These are phyloP conservation scores for Phortica okadai DNA, from an alignment of 2,888 invertebrate species.

Conservation along the genomic window DNA sequence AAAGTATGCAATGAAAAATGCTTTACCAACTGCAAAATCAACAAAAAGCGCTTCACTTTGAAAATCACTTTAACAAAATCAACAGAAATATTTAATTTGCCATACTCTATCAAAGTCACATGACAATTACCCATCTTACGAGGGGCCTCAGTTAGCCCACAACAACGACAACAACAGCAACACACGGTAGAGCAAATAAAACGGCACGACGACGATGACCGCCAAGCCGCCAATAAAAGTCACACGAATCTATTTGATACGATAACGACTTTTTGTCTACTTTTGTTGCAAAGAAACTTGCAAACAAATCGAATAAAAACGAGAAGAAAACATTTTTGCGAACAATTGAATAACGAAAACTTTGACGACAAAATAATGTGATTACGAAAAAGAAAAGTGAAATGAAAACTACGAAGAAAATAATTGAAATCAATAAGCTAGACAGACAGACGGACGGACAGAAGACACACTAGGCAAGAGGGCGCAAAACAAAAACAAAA, in stretches of 20 bases:
- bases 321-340: not conserved
- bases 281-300: not conserved
- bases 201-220: not conserved
- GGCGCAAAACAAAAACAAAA: not conserved
- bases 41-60: too few relatives aligned
- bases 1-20: too few relatives aligned
- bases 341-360: conserved; percentile 33
- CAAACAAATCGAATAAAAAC: conserved; percentile 15
- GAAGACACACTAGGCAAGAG: not conserved
- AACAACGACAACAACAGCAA: too few relatives aligned
- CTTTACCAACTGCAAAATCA: too few relatives aligned
- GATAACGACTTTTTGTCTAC: not conserved
- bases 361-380: conserved; percentile 24
- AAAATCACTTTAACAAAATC: not conserved
- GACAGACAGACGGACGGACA: conserved; percentile 13
- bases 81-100: not conserved
- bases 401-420: conserved; percentile 26
- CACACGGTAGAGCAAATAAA: not conserved
- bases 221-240: conserved; percentile 9
- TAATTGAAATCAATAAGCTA: conserved; percentile 6
- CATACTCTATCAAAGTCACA: not conserved
- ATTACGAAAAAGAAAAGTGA: conserved; percentile 26
- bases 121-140: not conserved
- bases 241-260: conserved; percentile 21
- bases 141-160: not conserved